A percentile compares a stretch with the other conserved stretches of the same genome.
These are phyloP conservation scores for Drosophila quinaria DNA, from an alignment of 2,888 invertebrate species.

Conservation along the genomic window DNA sequence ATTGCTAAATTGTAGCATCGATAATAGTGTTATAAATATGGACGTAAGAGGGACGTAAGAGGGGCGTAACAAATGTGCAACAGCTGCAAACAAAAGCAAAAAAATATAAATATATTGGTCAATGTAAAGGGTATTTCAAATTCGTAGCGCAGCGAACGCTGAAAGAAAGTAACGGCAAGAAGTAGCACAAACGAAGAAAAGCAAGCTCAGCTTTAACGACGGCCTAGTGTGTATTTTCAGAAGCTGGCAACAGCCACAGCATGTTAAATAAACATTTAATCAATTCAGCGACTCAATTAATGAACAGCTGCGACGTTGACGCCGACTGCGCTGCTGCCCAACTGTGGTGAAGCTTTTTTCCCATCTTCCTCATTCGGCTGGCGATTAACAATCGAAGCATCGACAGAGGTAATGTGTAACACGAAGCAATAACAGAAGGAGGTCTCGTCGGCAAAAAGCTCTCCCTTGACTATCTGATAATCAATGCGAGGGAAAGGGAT, in stretches of 20 bases:
- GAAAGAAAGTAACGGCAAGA: neutral
- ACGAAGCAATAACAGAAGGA: no score
- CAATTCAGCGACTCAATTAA: conserved; percentile 60
- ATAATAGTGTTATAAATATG: neutral
- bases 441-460: no score
- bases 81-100: conserved; percentile 21
- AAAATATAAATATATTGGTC: conserved; percentile 26
- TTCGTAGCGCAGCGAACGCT: conserved; percentile 3
- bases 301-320: conserved; percentile 27
- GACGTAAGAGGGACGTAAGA: neutral
- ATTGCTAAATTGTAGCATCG: neutral
- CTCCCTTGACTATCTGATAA: no score
- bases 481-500: no score
- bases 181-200: conserved; percentile 13
- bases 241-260: conserved; percentile 46
- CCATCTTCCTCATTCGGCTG: conserved; percentile 2
- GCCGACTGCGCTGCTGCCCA: conserved; percentile 16
- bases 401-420: neutral
- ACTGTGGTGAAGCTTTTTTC: conserved; percentile 23
- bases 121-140: conserved; percentile 59
- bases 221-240: conserved; percentile 21
- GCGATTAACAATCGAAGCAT: conserved; percentile 8
- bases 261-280: conserved; percentile 69
- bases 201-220: conserved; percentile 24
- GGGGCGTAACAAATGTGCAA: conserved; percentile 11